Base-by-base conservation (phyloP, 1,140 invertebrate genomes). In the Polyergus mexicanus region DNA sequence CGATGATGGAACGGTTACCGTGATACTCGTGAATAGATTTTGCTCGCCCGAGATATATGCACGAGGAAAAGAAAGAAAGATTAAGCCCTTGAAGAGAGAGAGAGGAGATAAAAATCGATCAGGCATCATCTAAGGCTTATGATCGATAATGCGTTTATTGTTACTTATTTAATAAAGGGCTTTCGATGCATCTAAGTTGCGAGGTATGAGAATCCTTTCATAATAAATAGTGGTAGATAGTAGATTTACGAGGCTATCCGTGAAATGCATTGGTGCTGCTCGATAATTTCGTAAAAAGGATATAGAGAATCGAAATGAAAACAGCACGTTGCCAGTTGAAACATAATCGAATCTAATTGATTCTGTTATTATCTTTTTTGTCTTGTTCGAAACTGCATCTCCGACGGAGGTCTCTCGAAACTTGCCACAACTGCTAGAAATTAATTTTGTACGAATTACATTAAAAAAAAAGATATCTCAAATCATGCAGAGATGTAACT, bases 191-290 rank as follows among this genome's bases (percentile, higher is more conserved):
- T 56, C 56, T 41, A 22, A 47, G 32, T 58, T 54, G 35, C 58
- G 65, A 80, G 47, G 69, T 58, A 69, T 44, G 63, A 80, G 63
- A n/a, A 47, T 68, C 63, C 7, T 80, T 56, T 80, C 47, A 16
- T 69, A 69, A 80, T 80, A 80, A 80, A 80, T 80, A 68, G 77
- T 69, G 35, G n/a, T n/a, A 32, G 47, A 35, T 69, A 69, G 22
- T 41, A 80, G 65, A 80, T 80, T 80, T 80, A 80, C 47, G 65
- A 80, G 32, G 77, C 65, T 69, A 80, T 80, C 16, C 77, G 63
- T 28, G 65, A 47, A 56, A 28, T 25, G 28, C 22, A 28, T 65
- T 5, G 32, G 65, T 32, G 77, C 44, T 41, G 65, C 47, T 38
- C 16, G 65, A 16, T 69, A 47, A 80, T 80, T 80, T 69, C 22